Evolutionary conservation across 2,113 vertebrate genomes (phyloP).

Genomic region (Cynoglossus semilaevis): DNA sequence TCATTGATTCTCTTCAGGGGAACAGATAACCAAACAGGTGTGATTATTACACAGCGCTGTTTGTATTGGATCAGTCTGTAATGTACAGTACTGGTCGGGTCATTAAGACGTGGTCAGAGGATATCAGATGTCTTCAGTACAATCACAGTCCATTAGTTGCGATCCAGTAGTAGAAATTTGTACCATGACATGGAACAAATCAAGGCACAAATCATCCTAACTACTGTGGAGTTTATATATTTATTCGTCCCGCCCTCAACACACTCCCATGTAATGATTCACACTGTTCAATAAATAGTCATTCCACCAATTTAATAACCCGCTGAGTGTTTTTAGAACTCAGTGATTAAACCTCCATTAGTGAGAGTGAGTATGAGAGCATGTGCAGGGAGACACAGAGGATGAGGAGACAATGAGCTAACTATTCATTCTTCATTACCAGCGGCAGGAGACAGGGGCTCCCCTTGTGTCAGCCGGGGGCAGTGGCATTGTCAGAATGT

Average conservation of each 20-base stretch:
- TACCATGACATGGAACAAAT: background rate
- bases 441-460: conserved; percentile 48
- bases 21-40: no score
- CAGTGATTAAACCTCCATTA: conserved; percentile 45
- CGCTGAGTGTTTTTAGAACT: conserved; percentile 26
- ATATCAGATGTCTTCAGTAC: background rate
- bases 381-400: conserved; percentile 25
- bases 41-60: no score
- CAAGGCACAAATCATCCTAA: background rate
- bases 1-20: no score
- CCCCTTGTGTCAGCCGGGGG: conserved; percentile 55
- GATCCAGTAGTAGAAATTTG: background rate
- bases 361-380: conserved; percentile 5
- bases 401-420: conserved; percentile 50
- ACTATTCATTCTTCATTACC: conserved; percentile 64
- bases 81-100: background rate
- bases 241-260: conserved; percentile 6
- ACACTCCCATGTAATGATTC: conserved; percentile 8
- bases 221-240: conserved; percentile 8
- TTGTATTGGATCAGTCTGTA: background rate
- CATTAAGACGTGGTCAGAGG: background rate
- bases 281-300: conserved; percentile 16
- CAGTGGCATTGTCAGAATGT: conserved; percentile 59
- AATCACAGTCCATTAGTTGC: background rate
- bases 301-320: conserved; percentile 37